Conservation (phyloP, 2,113 vertebrate species). For the Microcebus ravelobensis region DNA sequence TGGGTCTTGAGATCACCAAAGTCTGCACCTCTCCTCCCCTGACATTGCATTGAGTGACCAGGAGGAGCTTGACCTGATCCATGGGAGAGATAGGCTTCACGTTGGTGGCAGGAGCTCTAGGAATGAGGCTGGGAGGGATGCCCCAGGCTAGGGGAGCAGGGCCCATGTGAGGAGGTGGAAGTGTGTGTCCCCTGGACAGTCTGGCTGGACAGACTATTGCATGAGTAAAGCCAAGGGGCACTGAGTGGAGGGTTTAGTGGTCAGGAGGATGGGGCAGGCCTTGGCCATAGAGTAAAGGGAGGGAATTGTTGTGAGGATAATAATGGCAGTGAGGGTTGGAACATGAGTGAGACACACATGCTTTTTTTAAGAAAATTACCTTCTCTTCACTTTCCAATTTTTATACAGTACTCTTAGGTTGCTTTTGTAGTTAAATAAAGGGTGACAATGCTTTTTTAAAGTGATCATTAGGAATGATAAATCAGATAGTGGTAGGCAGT, state of each 20-base stretch:
- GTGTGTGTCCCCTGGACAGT: background rate
- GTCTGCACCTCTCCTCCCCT: background rate
- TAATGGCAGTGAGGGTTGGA: background rate
- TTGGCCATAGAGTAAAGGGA: background rate
- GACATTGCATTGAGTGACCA: background rate
- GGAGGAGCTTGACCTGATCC: background rate
- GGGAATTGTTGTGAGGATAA: background rate
- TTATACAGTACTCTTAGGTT: background rate
- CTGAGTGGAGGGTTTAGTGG: background rate
- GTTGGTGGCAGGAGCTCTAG: background rate
- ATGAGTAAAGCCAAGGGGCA: background rate
- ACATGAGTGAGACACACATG: background rate
- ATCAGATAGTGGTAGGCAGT: background rate
- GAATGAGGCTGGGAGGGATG: background rate
- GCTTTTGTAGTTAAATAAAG: background rate
- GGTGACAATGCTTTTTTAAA: background rate
- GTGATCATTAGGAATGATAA: background rate
- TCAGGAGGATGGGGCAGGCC: background rate
- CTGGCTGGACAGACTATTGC: background rate
- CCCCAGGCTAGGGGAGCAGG: background rate
- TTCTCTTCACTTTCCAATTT: background rate
- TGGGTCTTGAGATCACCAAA: background rate
- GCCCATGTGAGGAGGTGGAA: background rate
- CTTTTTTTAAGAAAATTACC: background rate
- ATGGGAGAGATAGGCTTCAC: background rate